phyloP scores from a whole-genome alignment of 37 sponge, comb jelly and placozoan genomes.

The Halisarca cf. caerulea region DNA sequence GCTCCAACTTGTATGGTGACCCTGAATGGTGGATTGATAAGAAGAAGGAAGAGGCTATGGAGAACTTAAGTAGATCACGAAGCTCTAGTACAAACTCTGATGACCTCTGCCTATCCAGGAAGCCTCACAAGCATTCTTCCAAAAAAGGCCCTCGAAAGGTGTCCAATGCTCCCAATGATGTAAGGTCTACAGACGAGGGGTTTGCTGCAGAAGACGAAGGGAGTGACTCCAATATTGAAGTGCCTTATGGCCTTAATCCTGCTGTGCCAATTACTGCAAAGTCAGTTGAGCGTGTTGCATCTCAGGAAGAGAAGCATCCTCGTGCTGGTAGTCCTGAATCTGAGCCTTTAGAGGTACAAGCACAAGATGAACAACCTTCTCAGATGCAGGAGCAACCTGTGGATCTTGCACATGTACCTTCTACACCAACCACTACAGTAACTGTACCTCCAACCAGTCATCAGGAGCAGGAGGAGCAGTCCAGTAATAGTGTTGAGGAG shows the following conservation, averaged over 20 bases:
- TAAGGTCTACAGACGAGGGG: not conserved
- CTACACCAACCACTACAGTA: not conserved
- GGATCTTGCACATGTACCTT: no score
- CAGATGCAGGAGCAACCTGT: not conserved
- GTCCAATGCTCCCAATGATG: not conserved
- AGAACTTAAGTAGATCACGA: not conserved
- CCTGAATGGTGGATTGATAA: constrained; percentile 14
- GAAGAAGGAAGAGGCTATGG: not conserved
- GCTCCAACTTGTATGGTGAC: not conserved
- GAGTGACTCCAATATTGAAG: not conserved
- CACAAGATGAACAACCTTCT: not conserved
- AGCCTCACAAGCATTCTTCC: not conserved
- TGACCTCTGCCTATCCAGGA: not conserved
- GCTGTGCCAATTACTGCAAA: not conserved
- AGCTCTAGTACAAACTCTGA: constrained; percentile 22
- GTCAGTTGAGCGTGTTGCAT: not conserved
- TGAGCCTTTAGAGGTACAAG: not conserved
- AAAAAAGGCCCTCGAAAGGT: not conserved
- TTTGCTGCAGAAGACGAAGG: constrained; percentile 14
- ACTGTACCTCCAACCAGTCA: not conserved
- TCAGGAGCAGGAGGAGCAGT: not conserved
- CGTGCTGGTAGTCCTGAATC: not conserved
- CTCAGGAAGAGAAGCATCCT: not conserved
- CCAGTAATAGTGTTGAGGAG: not conserved
- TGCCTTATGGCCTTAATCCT: not conserved